Percentiles rank a stretch among this genome's conserved stretches.
Conservation (phyloP, 2,797 vertebrate genomes). For the Xerus rutilus region DNA sequence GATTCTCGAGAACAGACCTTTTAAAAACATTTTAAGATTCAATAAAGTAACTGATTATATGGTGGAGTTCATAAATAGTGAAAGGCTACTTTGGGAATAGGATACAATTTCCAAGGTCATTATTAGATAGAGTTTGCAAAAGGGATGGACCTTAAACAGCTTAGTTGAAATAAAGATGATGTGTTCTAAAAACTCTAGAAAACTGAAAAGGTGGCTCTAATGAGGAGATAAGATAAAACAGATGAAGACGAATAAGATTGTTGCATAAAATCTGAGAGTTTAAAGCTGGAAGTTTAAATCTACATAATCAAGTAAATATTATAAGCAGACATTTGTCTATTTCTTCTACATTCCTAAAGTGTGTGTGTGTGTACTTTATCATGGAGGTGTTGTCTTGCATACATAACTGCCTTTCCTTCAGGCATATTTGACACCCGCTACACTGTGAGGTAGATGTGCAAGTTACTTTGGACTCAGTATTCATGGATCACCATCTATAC, state of each 20-base stretch:
- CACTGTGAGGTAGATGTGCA: neutral
- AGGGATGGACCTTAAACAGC: neutral
- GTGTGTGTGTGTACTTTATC: neutral
- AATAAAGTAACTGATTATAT: neutral
- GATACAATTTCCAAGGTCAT: constrained; percentile 25
- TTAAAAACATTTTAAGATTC: constrained; percentile 42
- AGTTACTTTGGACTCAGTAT: neutral
- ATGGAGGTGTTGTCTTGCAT: neutral
- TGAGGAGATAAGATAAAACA: neutral
- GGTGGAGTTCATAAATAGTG: neutral
- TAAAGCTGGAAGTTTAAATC: neutral
- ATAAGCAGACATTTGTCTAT: neutral
- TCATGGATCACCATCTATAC: neutral
- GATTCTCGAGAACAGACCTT: constrained; percentile 44
- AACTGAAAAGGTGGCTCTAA: neutral
- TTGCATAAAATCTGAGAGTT: neutral
- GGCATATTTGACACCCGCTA: neutral
- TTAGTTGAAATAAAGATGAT: neutral
- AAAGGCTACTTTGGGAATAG: constrained; percentile 13
- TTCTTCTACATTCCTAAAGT: neutral
- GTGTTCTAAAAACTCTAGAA: neutral
- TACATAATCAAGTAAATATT: neutral
- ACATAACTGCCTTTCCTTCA: too few species aligned
- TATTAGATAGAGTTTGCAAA: neutral
- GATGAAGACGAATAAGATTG: neutral